Base-by-base conservation (phyloP, 2,797 vertebrate genomes). In the Paramormyrops hopkinsi region DNA sequence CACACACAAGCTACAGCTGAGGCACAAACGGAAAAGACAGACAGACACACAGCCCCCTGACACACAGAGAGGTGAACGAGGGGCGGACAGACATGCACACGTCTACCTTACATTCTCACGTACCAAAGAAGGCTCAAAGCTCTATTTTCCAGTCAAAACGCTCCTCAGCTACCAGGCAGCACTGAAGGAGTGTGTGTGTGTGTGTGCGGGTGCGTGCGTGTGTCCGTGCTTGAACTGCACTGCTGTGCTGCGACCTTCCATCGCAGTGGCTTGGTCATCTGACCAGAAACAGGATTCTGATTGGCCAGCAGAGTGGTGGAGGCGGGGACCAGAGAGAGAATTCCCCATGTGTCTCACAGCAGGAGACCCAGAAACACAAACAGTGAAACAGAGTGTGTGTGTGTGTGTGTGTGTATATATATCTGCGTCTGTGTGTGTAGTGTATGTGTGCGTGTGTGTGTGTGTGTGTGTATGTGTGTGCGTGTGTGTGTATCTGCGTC, bases 31-130 rank as follows among this genome's bases (percentile, higher is more conserved):
- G 54, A 25, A 19, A 33, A 88, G 76, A 46, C 83, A 79, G 73
- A 90, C 83, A 90, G 87, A 85, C 85, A 90, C 5, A 90, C 19
- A 51, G 50, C 56, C 4, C 69, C 14, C 87, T 73, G 46, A 86
- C 19, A 17, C 12, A 65, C 51, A 33, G 3, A 37, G 6, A 65
- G 41, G 62, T 19, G 7, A 17, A 12, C 9, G 11, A 3, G 25
- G 12, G 86, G 46, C 56, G 50, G 69, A 89, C 44, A 88, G 88
- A 79, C 50, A 91, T 85, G 73, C 87, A 86, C 12, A 29, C 44
- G 54, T 86, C 79, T 44, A 88, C 48, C 62, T 59, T n/a, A 48
- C n/a, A 83, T 83, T 50, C 76, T 51, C 54, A 86, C 82, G 22
- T 37, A 86, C 84, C 51, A 53, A 86, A 25, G 62, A 14, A 73